Evolutionary conservation across 2,888 invertebrate species (phyloP).

Genomic region (Calliopum simillimum): DNA sequence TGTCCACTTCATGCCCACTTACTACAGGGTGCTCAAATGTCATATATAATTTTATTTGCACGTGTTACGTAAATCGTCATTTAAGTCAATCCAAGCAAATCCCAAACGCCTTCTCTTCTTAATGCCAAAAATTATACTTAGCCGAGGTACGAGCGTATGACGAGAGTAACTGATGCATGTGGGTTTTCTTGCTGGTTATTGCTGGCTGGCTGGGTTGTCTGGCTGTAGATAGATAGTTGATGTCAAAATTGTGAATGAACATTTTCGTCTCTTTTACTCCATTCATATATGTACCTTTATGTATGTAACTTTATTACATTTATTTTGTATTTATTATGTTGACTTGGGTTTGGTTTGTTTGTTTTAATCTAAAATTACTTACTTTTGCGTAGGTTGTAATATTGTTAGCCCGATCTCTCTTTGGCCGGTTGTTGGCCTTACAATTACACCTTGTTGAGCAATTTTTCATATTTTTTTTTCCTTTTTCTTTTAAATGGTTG

Average conservation of each 20-base stretch:
- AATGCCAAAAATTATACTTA: constrained; percentile 15
- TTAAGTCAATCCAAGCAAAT: neutral
- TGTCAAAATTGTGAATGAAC: constrained; percentile 13
- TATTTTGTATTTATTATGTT: neutral
- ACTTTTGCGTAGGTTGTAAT: constrained; percentile 16
- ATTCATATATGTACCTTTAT: neutral
- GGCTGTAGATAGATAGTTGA: too few relatives aligned
- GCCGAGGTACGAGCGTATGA: too few relatives aligned
- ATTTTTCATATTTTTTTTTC: too few relatives aligned
- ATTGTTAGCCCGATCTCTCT: neutral
- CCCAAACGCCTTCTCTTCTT: constrained; percentile 1
- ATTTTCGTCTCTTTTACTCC: neutral
- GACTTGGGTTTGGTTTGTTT: neutral
- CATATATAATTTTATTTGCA: too few relatives aligned
- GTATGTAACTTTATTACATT: neutral
- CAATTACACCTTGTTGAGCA: neutral
- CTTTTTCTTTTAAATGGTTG: neutral
- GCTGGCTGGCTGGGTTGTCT: neutral
- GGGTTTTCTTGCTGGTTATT: constrained; percentile 6
- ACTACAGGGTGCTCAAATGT: constrained; percentile 7
- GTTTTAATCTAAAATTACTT: constrained; percentile 1
- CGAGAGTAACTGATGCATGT: constrained; percentile 23
- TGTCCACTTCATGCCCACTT: constrained; percentile 5
- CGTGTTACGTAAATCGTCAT: constrained; percentile 26
- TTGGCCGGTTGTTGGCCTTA: neutral